A percentile compares a stretch with the other conserved stretches of the same genome.
Evolutionary conservation across 2,113 vertebrate genomes (phyloP).

Genomic region (Catharus bicknelli): DNA sequence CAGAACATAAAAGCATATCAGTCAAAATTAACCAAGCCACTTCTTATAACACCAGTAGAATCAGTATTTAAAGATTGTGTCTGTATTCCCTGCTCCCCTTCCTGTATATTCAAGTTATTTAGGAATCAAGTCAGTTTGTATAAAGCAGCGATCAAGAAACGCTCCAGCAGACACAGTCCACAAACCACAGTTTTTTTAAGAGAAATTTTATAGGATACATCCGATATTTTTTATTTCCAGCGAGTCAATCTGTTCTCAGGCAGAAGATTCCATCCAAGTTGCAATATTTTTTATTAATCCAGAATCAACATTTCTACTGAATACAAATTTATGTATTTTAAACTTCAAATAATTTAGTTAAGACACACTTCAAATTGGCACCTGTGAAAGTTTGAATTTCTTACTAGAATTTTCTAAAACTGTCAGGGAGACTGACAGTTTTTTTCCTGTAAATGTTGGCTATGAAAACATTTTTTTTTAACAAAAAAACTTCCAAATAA

Average conservation of each 20-base stretch:
- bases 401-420: not conserved
- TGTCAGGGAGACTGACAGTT: not conserved
- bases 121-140: constrained; percentile 7
- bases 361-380: not conserved
- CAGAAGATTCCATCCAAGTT: not conserved
- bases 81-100: not conserved
- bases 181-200: not conserved
- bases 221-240: not conserved
- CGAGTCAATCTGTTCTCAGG: not conserved
- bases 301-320: not conserved
- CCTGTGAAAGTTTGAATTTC: not conserved
- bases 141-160: not conserved
- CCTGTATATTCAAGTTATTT: not conserved
- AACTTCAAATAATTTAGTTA: not conserved
- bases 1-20: not conserved
- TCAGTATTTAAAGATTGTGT: constrained; percentile 20
- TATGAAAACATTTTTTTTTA: not conserved
- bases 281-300: not conserved
- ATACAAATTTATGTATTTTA: not conserved
- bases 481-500: not conserved
- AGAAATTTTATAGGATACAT: not conserved
- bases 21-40: constrained; percentile 13
- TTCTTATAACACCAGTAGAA: constrained; percentile 1
- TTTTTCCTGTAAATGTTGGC: not conserved
- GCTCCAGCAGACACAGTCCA: not conserved